Evolutionary conservation across 2,113 vertebrate species (phyloP), one percentile per base, ranked within the genome.

Genomic region (Tachysurus vachellii): DNA sequence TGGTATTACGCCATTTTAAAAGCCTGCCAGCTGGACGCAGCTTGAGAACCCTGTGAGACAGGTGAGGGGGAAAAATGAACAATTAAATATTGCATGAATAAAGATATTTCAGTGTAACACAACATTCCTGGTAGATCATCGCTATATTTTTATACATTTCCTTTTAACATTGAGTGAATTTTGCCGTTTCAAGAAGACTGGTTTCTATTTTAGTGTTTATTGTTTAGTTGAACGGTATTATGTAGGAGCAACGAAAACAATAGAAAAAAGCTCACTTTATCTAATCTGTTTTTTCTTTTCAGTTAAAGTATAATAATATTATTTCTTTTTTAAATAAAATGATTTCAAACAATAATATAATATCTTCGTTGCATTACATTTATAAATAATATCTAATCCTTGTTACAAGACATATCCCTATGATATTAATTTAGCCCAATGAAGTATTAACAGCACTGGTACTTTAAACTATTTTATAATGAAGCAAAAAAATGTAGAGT

Each of bases 1-100:
- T 95, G 94, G 96, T 97, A 96, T 95, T 96, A 96, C 96, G 96
- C 95, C 97, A 97, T 97, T 97, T 97, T 95, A 96, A 96, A 97
- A 96, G 96, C 96, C 96, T 96, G 95, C 95, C 95, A 97, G 96
- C 96, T 97, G 93, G 96, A 94, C 94, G 95, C 96, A 96, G 94
- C 95, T 96, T 95, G 95, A 88, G 96, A 96, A 95, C 96, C 96
- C 95, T 95, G 96, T 95, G 95, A 96, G 95, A 96, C 97, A 98
- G 95, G 93, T 95, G 94, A 96, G 47, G 26, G 26, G 36, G 36
- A 5, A 61, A 85, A 96, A 95, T 36, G 36, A 36, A 36, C 36
- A 96, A 95, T 42, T 6, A 95, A 96, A 97, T 96, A 96, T 94
- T 93, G 94, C 96, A 95, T 96, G 95, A 96, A 96, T 87, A 87